These are phyloP conservation scores for Adela reaumurella DNA, from an alignment of 2,888 invertebrate genomes.

Conservation along the genomic window DNA sequence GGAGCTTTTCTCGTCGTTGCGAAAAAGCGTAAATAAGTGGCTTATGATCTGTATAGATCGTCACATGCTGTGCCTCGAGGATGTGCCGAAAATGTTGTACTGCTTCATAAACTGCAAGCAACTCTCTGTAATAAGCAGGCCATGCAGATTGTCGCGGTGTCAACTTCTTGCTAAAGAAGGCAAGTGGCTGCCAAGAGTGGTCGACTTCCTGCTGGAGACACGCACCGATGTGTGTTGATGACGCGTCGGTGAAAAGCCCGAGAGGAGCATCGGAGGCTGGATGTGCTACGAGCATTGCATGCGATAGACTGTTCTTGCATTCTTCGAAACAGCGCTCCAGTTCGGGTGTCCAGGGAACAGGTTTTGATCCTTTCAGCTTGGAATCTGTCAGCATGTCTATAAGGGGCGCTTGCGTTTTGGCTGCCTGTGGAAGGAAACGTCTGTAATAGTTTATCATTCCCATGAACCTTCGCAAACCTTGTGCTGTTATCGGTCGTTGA, in stretches of 20 bases:
- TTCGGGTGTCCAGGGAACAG: too few relatives aligned
- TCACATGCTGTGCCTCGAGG: not conserved
- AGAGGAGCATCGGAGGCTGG: not conserved
- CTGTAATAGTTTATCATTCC: too few relatives aligned
- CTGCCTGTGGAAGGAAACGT: too few relatives aligned
- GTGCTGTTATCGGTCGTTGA: conserved; percentile 6
- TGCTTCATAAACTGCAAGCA: not conserved
- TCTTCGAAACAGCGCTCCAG: too few relatives aligned
- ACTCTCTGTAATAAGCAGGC: not conserved
- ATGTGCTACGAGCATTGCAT: too few relatives aligned
- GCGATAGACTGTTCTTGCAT: too few relatives aligned
- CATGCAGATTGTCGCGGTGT: conserved; percentile 1
- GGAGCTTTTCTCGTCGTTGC: conserved; percentile 9
- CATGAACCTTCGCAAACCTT: not conserved
- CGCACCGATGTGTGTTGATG: not conserved
- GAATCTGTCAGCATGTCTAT: too few relatives aligned
- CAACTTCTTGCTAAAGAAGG: not conserved
- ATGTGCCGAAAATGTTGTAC: not conserved
- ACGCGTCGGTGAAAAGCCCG: not conserved
- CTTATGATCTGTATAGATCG: conserved; percentile 8
- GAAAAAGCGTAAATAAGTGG: conserved; percentile 11
- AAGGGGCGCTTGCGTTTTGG: too few relatives aligned
- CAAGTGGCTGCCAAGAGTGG: not conserved
- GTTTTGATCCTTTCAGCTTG: too few relatives aligned
- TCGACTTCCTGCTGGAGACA: not conserved